Evolutionary conservation across 2,888 invertebrate genomes (phyloP), one percentile per base, ranked within the genome.

Genomic region (Entomobrya multifasciata): DNA sequence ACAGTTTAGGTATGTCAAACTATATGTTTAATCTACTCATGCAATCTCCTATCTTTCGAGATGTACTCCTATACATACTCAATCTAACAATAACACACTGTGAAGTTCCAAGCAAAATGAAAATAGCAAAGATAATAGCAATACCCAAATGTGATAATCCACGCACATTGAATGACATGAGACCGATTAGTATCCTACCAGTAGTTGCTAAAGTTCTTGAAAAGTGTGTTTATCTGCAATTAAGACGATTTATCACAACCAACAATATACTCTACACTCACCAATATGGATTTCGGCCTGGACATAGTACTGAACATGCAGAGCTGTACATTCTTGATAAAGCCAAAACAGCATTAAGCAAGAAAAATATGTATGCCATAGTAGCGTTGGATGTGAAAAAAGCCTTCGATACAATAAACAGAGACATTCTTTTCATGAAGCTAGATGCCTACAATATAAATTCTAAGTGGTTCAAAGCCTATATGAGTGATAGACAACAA

Each of bases 161-260:
- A 5, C 20, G 0, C 13, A 65, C 67, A n/a, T 41, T 47, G 0
- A 84, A 74, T 52, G 85, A 88, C 15, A n/a, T 85, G 17, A 22
- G 85, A 27, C 88, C 88, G 1, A 85, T 85, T 3, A 74, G 65
- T 6, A 81, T 88, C 8, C 67, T 81, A 20, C 88, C 86, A 30
- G 86, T 88, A 0, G 13, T 85, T 13, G 41, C 78, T 6, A 88
- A 88, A 60, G 1, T 85, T 8, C 20, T 88, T 15, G 76, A 81
- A 49, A 77, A 72, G n/a, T 82, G 85, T 44, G 13, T 88, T 8
- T 88, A 70, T 22, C 4, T 22, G 5, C 77, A 82, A 30, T 27
- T 88, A 17, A 15, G 25, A 1, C 0, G 0, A 0, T 55, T 52
- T 47, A 13, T 88, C 8, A n/a, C 10, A 2, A 17, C 0, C 0